A percentile compares a stretch with the other conserved stretches of the same genome.
These are phyloP conservation scores for Acrobasis repandana DNA, from an alignment of 2,888 invertebrate species.

Conservation along the genomic window DNA sequence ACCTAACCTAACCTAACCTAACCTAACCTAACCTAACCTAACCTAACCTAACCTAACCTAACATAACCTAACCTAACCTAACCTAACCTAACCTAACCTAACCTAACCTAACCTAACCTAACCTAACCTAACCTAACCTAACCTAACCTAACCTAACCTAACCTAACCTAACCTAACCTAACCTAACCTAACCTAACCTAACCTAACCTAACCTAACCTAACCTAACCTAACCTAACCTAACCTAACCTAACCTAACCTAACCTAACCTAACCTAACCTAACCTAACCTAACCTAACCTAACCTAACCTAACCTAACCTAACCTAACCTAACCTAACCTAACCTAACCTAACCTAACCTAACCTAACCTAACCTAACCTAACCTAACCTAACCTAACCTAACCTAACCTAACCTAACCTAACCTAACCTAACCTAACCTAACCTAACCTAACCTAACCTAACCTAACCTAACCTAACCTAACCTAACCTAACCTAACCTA, in stretches of 20 bases:
- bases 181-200: slow-evolving; percentile 29
- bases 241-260: slow-evolving; percentile 33
- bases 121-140: slow-evolving; percentile 23
- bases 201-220: slow-evolving; percentile 27
- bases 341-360: slow-evolving; percentile 30
- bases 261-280: slow-evolving; percentile 32
- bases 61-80: slow-evolving; percentile 23
- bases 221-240: slow-evolving; percentile 27
- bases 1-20: slow-evolving; percentile 25
- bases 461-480: slow-evolving; percentile 32
- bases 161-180: slow-evolving; percentile 25
- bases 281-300: slow-evolving; percentile 30
- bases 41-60: slow-evolving; percentile 28
- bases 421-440: slow-evolving; percentile 30
- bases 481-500: slow-evolving; percentile 30
- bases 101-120: slow-evolving; percentile 28
- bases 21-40: too few species aligned
- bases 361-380: slow-evolving; percentile 32
- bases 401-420: slow-evolving; percentile 27
- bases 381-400: slow-evolving; percentile 27
- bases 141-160: slow-evolving; percentile 23
- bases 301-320: slow-evolving; percentile 26
- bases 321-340: slow-evolving; percentile 28
- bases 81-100: slow-evolving; percentile 25
- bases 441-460: slow-evolving; percentile 33